phyloP scores from a whole-genome alignment of 2,888 invertebrate genomes.

The Leucophenga montana region DNA sequence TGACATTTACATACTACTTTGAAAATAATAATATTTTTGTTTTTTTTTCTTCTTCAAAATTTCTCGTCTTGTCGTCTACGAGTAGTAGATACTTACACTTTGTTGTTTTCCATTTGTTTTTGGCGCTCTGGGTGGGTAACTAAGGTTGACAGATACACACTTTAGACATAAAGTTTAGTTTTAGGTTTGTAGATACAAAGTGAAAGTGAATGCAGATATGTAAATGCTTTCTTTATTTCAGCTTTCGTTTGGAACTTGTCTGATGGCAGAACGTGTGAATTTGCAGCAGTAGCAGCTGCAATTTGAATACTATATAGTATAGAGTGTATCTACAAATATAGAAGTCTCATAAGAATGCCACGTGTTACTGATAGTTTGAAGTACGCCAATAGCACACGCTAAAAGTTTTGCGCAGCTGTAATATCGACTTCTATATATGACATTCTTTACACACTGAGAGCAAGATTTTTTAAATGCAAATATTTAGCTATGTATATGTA shows the following conservation, averaged over 20 bases:
- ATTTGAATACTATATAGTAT: neutral
- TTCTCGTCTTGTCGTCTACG: conserved; percentile 1
- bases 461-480: too few relatives aligned
- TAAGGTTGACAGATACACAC: neutral
- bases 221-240: neutral
- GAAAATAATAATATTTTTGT: neutral
- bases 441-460: too few relatives aligned
- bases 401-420: too few relatives aligned
- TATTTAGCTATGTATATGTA: too few relatives aligned
- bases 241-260: neutral
- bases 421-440: too few relatives aligned
- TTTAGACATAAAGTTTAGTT: conserved; percentile 4
- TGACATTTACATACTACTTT: conserved; percentile 15
- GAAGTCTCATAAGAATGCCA: too few relatives aligned
- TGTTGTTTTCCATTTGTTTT: neutral
- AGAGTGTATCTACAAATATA: too few relatives aligned
- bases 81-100: neutral
- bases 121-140: neutral
- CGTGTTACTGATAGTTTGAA: too few relatives aligned
- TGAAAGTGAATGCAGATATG: conserved; percentile 8
- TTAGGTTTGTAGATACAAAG: conserved; percentile 5
- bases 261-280: conserved; percentile 19
- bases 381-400: too few relatives aligned
- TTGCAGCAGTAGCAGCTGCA: neutral
- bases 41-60: neutral